phyloP scores from a whole-genome alignment of 2,113 vertebrate genomes.

The human (Homo sapiens) region DNA sequence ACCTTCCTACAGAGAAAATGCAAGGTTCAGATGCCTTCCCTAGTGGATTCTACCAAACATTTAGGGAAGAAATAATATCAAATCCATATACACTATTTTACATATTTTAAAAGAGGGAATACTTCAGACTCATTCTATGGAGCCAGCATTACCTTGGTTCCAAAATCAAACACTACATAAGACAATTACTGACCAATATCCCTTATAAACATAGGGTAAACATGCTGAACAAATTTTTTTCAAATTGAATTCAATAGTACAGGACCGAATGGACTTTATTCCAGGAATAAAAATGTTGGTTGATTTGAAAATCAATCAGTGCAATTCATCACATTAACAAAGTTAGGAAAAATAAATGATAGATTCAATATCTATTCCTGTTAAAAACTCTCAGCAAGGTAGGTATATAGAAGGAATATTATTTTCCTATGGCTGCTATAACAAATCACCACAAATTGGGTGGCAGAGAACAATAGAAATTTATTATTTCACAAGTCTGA shows the following conservation, averaged over 20 bases:
- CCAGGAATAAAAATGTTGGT: neutral
- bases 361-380: neutral
- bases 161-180: neutral
- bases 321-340: neutral
- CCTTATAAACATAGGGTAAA: neutral
- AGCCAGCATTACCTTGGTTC: neutral
- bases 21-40: neutral
- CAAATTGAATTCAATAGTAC: neutral
- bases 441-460: neutral
- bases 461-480: neutral
- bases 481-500: neutral
- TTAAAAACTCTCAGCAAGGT: neutral
- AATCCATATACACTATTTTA: neutral
- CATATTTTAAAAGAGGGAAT: neutral
- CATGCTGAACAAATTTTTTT: neutral
- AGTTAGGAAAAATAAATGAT: neutral
- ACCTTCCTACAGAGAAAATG: neutral
- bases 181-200: neutral
- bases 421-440: neutral
- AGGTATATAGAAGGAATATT: neutral
- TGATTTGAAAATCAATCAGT: neutral
- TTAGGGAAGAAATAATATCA: neutral
- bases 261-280: neutral
- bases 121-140: neutral
- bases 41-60: neutral